Evolutionary conservation across 35 echinoderm and acorn worm genomes (phyloP), one percentile per base, ranked within the genome.

Genomic region (Heliocidaris tuberculata): DNA sequence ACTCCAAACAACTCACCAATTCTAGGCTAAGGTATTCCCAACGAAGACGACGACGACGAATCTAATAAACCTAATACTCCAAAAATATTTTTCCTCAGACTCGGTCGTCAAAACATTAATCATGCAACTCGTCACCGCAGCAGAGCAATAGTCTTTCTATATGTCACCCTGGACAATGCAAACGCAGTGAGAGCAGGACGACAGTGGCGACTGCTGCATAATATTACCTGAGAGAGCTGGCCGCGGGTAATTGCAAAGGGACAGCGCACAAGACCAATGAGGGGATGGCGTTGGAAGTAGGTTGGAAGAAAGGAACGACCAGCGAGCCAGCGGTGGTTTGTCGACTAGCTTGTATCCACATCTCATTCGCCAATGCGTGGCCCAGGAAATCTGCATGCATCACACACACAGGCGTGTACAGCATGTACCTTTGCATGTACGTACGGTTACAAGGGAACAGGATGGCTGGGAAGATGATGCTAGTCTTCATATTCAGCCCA

Each of bases 51-150:
- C 27, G 21, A 78, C 65, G 0, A n/a, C 65, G 27, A 78, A 78
- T 78, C 65, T 78, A 78, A 78, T 78, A 78, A 78, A 78, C 65
- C 65, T 19, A 78, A 78, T 78, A 78, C 65, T 78, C 65, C 65
- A 78, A 78, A 78, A 78, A 78, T 78, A 78, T 78, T 78, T 78
- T 78, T 78, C 65, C 65, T 78, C 65, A 78, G 65, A 78, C 65
- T 78, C 65, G 21, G 52, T 78, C 65, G 65, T 78, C 65, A 78
- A 78, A 78, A 78, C 65, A 78, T 78, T 78, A n/a, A 78, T 78
- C 65, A 78, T 5, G 65, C 19, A 24, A n/a, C 65, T 24, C 65
- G 65, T 78, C 65, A n/a, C 35, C 35, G 35, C 9, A 60, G 59
- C 59, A 15, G 65, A 78, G 65, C 21, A 27, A 19, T 78, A 78